Evolutionary conservation across 2,888 invertebrate genomes (phyloP).

Genomic region (Eristalis tenax): DNA sequence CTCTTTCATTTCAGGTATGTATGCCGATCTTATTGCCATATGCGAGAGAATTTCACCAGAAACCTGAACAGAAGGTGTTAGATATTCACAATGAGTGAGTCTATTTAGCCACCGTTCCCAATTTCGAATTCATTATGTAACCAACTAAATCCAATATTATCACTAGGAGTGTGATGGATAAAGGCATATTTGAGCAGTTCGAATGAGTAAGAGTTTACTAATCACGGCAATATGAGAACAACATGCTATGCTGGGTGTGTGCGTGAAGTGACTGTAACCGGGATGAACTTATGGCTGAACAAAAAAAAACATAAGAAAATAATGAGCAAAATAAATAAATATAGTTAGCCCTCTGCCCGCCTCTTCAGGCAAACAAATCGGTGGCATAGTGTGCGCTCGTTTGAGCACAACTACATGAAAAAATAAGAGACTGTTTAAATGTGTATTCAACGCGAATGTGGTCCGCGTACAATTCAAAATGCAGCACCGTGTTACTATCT

Average conservation of each 20-base stretch:
- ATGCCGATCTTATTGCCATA: constrained; percentile 14
- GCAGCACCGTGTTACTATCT: constrained; percentile 17
- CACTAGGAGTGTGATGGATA: constrained; percentile 16
- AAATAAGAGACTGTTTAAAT: constrained; percentile 11
- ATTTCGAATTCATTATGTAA: constrained; percentile 16
- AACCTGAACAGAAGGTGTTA: not conserved
- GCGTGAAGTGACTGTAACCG: not conserved
- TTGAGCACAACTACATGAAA: not conserved
- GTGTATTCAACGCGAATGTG: constrained; percentile 36
- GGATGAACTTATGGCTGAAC: constrained; percentile 29
- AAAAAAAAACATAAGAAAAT: constrained; percentile 31
- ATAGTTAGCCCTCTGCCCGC: constrained; percentile 9
- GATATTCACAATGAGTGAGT: constrained; percentile 17
- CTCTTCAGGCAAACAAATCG: constrained; percentile 30
- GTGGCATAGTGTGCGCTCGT: constrained; percentile 2
- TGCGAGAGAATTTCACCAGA: constrained; percentile 7
- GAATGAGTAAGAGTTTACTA: not conserved
- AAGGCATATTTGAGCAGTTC: constrained; percentile 22
- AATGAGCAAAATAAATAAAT: constrained; percentile 56
- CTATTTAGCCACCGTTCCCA: not conserved
- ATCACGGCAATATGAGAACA: not conserved
- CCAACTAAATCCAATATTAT: constrained; percentile 21
- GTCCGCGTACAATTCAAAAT: not conserved
- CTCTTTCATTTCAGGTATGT: constrained; percentile 53
- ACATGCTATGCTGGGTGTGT: not conserved